A percentile compares a stretch with the other conserved stretches of the same genome.
phyloP scores from a whole-genome alignment of 2,797 vertebrate species.

The Cyprinodon diabolis region DNA sequence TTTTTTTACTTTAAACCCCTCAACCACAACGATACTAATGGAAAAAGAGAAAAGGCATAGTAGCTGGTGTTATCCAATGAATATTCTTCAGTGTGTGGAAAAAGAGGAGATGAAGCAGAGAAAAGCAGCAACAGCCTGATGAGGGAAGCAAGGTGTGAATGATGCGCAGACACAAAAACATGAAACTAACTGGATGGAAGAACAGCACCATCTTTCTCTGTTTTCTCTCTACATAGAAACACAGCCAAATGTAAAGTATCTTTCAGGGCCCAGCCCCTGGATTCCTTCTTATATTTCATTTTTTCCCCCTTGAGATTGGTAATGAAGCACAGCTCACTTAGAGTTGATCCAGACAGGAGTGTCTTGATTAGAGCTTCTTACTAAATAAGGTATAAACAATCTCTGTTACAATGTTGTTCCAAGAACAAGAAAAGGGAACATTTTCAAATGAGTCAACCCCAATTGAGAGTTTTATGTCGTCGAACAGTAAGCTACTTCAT shows the following conservation, averaged over 20 bases:
- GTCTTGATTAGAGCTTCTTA: constrained; percentile 59
- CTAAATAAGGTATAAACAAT: constrained; percentile 38
- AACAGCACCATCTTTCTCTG: constrained; percentile 17
- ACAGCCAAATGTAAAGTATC: constrained; percentile 47
- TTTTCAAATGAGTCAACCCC: constrained; percentile 54
- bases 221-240: constrained; percentile 28
- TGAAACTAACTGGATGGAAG: constrained; percentile 23
- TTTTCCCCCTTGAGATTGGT: constrained; percentile 58
- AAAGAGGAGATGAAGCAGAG: constrained; percentile 13
- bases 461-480: constrained; percentile 42
- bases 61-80: constrained; percentile 8
- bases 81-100: constrained; percentile 13
- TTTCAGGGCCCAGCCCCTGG: constrained; percentile 30
- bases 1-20: constrained; percentile 16
- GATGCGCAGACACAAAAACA: constrained; percentile 11
- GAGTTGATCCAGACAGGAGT: constrained; percentile 61
- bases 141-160: constrained; percentile 24
- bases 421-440: constrained; percentile 9
- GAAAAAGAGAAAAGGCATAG: constrained; percentile 11
- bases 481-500: background rate
- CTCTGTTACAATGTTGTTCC: constrained; percentile 23
- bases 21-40: background rate
- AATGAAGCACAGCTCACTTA: constrained; percentile 68
- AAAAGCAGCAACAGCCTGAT: constrained; percentile 22
- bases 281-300: background rate